Evolutionary conservation across 2,113 vertebrate genomes (phyloP), one percentile per base, ranked within the genome.

Genomic region (Dendropsophus ebraccatus): DNA sequence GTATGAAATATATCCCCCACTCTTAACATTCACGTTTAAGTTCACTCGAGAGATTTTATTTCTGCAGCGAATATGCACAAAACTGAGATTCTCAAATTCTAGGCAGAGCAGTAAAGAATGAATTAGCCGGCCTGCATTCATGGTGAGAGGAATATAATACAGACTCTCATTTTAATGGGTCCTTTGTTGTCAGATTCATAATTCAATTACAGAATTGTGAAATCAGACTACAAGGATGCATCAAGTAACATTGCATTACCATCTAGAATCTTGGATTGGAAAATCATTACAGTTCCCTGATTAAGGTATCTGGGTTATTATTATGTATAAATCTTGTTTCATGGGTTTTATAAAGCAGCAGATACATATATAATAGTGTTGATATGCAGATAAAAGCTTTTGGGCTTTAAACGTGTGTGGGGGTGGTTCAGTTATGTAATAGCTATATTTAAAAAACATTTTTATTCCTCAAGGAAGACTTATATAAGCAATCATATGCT

Each of bases 131-230:
- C 8, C 67, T 70, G 67, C 10, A 70, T 70, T 37, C 67, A 41
- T 41, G 67, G 67, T 37, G 28, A 70, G 67, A 70, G 67, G 67
- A 35, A 41, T 70, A 23, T 37, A 70, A 41, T 70, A 12, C 67
- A 70, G 67, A 6, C 21, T 70, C 35, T 70, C 35, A 41, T 41
- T 37, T 70, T 41, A 70, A 70, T 70, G 67, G 35, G 67, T 70
- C 67, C 67, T 70, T 41, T 41, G 67, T 41, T 70, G 67, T 70
- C 35, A 23, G 67, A 17, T 41, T 70, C 67, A 70, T 70, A 70
- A 70, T 70, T 70, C 67, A 70, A 70, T 70, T 37, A 41, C 67
- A 23, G 67, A 41, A 41, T 70, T 70, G 67, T 70, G 35, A 70
- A 41, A 70, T 70, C 19, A 41, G 32, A 70, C 67, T 23, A 23